Conservation (phyloP, 1,140 invertebrate species). For the Drosophila auraria region DNA sequence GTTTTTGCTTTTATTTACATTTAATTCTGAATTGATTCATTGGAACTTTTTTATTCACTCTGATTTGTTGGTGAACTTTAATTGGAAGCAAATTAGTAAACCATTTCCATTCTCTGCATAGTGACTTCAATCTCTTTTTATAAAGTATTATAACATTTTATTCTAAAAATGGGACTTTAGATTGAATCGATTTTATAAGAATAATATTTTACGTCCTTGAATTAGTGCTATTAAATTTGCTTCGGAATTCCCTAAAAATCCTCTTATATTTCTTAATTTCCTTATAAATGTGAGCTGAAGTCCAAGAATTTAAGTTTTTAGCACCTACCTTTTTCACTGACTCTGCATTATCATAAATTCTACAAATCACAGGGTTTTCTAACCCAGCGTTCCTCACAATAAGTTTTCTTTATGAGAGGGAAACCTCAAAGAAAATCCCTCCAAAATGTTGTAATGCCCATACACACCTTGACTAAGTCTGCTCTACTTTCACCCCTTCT, state of each 20-base stretch:
- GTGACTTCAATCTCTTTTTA: no score
- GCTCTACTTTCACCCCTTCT: constrained; percentile 35
- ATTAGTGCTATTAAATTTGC: no score
- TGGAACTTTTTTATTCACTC: neutral
- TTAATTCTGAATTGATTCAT: neutral
- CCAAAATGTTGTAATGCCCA: constrained; percentile 2
- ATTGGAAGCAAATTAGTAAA: neutral
- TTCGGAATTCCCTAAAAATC: no score
- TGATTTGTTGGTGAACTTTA: neutral
- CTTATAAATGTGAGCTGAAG: neutral
- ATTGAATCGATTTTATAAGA: neutral
- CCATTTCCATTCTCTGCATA: no score
- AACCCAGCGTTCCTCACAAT: neutral
- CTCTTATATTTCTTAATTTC: neutral
- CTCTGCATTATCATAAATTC: neutral
- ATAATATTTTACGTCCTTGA: no score
- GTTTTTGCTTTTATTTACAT: neutral
- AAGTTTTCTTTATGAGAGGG: constrained; percentile 25
- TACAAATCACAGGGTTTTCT: neutral
- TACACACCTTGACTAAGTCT: constrained; percentile 25
- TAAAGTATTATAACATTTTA: no score
- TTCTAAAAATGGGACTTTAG: no score
- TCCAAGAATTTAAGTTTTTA: neutral
- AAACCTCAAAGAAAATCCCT: constrained; percentile 17
- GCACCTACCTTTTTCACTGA: neutral